These are phyloP conservation scores for Phasianus colchicus DNA, from an alignment of 2,113 vertebrate species.

Conservation along the genomic window DNA sequence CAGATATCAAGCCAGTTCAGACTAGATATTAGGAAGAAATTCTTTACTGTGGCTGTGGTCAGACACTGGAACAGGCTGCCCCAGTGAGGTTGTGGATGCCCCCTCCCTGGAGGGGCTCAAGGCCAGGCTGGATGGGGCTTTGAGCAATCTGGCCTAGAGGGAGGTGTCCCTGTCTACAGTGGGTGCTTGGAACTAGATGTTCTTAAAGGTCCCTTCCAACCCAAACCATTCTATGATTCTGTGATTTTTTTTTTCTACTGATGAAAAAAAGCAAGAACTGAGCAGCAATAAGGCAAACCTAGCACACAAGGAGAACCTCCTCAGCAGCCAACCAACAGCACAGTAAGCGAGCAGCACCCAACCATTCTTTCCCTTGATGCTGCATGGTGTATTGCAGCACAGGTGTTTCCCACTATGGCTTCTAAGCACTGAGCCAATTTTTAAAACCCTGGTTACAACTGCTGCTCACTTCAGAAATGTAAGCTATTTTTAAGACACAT, in stretches of 20 bases:
- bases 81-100: too few relatives aligned
- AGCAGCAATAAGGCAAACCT: not conserved
- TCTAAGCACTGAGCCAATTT: not conserved
- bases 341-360: not conserved
- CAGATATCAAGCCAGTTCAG: not conserved
- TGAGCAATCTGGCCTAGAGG: too few relatives aligned
- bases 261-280: not conserved
- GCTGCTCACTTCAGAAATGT: not conserved
- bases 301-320: not conserved
- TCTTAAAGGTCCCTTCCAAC: too few relatives aligned
- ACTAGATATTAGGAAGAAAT: too few relatives aligned
- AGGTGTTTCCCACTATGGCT: slow-evolving; percentile 26
- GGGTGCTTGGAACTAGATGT: too few relatives aligned
- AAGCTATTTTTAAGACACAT: slow-evolving; percentile 35
- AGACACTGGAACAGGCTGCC: too few relatives aligned
- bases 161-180: too few relatives aligned
- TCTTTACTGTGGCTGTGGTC: too few relatives aligned
- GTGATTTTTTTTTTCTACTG: not conserved
- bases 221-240: too few relatives aligned
- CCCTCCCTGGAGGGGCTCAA: too few relatives aligned
- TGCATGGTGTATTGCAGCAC: not conserved
- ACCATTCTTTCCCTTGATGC: not conserved
- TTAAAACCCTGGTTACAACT: slow-evolving; percentile 20
- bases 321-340: not conserved
- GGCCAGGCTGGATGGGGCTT: too few relatives aligned